Evolutionary conservation across 2,888 invertebrate species (phyloP), one percentile per base, ranked within the genome.

Genomic region (Noctua janthina): DNA sequence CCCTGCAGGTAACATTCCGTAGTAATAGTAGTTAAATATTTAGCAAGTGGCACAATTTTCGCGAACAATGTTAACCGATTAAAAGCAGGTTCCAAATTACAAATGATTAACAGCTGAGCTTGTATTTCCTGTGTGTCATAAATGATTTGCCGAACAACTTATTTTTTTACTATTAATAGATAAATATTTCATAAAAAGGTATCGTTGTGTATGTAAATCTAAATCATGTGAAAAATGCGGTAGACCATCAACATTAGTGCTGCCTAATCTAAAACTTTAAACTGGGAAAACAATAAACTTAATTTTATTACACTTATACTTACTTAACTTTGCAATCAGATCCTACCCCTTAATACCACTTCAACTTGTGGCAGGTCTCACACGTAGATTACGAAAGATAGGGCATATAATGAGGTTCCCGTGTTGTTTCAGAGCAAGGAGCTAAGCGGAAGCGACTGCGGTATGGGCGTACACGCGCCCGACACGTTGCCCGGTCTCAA

Each of bases 401-500:
- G 23, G 17, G 11, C 23, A 46, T 67, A 0, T 46, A 62, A 69
- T 73, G 39, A 78, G 20, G 64, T 67, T 67, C 43, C 5, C 15
- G 8, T 67, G 64, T 85, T 81, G 62, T 95, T 95, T 10, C 95
- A 97, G 97, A 95, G 96, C 91, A 95, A 95, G 93, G 96, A 96
- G 94, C 92, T 96, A 92, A 94, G 92, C 85, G 91, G 95, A 87
- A 90, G 91, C 79, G 92, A 93, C 51, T 92, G 93, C 89, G 93
- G 94, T 74, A 93, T 95, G 93, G 95, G 95, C 80, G 91, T 94
- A 85, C 95, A 96, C 74, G 96, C 98, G 74, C 98, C 98, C 20
- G 97, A 97, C 92, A 96, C 98, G 51, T 97, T 98, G 89, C 98
- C 98, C 29, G 98, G 98, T 71, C 96, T 98, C 78, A 97, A 97